Percentiles rank a stretch among this genome's conserved stretches.
These are phyloP conservation scores for Xenus cinereus DNA, from an alignment of 2,113 vertebrate species.

Conservation along the genomic window DNA sequence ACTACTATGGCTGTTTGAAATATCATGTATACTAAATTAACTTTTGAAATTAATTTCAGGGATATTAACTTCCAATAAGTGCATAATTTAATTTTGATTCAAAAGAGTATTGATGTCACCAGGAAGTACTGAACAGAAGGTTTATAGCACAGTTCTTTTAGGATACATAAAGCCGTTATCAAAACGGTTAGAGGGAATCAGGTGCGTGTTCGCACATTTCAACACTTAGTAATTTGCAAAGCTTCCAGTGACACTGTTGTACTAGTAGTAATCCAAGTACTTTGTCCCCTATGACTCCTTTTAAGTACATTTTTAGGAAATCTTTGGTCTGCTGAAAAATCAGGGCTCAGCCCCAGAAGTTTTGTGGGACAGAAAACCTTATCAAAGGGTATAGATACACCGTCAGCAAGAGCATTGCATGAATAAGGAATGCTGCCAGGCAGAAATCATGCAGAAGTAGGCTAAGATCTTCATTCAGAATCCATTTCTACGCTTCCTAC, in stretches of 20 bases:
- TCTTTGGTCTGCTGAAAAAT: not conserved
- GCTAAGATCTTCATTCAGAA: not conserved
- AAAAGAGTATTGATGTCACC: not conserved
- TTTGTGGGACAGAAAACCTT: not conserved
- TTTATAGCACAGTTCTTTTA: not conserved
- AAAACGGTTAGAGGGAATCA: not conserved
- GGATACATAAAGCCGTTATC: not conserved
- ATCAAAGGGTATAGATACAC: not conserved
- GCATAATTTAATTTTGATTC: slow-evolving; percentile 48
- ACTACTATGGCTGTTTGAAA: slow-evolving; percentile 33
- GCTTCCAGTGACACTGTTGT: not conserved
- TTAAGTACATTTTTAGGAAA: not conserved
- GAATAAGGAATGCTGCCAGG: not conserved
- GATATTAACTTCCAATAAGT: slow-evolving; percentile 42
- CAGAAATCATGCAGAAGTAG: not conserved
- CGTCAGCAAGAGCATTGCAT: not conserved
- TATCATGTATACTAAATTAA: slow-evolving; percentile 20
- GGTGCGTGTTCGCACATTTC: not conserved
- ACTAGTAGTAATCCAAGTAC: not conserved
- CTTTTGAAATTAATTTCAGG: slow-evolving; percentile 60
- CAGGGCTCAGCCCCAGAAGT: not conserved
- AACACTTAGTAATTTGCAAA: not conserved
- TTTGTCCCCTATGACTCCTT: not conserved
- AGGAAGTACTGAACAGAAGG: not conserved
- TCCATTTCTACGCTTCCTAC: not conserved